A percentile compares a stretch with the other conserved stretches of the same genome.
Conservation (phyloP, 30 jellyfish, hydroid and myxozoan genomes). For the Aurelia coerulea region DNA sequence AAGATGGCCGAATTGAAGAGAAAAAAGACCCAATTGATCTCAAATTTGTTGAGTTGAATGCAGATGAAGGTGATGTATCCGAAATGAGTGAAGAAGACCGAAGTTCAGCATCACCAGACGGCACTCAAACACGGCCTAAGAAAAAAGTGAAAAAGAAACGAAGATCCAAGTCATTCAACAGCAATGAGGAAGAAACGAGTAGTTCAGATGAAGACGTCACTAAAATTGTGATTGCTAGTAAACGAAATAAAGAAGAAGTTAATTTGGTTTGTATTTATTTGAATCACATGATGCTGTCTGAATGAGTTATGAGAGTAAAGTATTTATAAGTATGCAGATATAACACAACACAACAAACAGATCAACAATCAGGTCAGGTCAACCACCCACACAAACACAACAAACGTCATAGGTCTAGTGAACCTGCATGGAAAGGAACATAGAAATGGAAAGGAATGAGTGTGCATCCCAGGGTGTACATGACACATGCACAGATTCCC, state of each 20-base stretch:
- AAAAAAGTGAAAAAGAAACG: constrained; percentile 66
- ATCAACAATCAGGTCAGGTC: no score
- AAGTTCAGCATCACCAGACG: constrained; percentile 39
- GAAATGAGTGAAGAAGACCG: constrained; percentile 73
- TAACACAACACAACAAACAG: no score
- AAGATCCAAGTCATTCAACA: constrained; percentile 60
- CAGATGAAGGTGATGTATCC: constrained; percentile 70
- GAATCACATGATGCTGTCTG: no score
- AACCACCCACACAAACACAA: no score
- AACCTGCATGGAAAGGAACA: no score
- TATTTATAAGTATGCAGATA: no score
- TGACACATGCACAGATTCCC: no score
- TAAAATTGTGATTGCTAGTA: constrained; percentile 17
- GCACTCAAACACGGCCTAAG: constrained; percentile 56
- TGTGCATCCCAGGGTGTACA: no score
- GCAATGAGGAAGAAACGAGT: constrained; percentile 54
- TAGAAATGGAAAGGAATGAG: no score
- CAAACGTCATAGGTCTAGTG: no score
- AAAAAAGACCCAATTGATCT: background rate
- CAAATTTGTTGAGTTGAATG: constrained; percentile 40
- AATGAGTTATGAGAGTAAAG: no score
- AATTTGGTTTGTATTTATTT: constrained; percentile 24
- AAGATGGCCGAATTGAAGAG: background rate
- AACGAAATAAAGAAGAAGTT: constrained; percentile 9
- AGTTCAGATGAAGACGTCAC: constrained; percentile 56